Conservation (phyloP, 2,888 invertebrate genomes). For the Apotomis turbidana region DNA sequence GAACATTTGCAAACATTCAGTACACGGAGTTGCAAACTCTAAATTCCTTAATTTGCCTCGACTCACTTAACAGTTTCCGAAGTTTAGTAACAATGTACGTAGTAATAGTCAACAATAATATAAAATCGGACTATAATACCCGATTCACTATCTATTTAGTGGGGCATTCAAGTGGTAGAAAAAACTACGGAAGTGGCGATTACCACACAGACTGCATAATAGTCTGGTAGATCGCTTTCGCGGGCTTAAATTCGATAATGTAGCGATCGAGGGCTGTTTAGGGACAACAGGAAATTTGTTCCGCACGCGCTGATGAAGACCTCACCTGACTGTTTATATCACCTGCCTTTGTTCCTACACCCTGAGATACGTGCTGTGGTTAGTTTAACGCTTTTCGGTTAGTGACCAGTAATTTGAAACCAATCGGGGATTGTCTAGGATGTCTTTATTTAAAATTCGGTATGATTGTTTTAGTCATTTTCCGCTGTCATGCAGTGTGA, state of each 20-base stretch:
- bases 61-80: too few species aligned
- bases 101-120: constrained; percentile 42
- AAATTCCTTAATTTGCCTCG: too few species aligned
- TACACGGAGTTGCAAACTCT: too few species aligned
- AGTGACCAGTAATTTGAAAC: neutral
- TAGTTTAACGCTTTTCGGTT: constrained; percentile 21
- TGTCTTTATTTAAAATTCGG: too few species aligned
- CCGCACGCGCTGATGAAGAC: constrained; percentile 75
- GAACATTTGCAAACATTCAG: too few species aligned
- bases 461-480: too few species aligned
- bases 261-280: constrained; percentile 56
- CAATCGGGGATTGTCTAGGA: neutral
- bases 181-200: constrained; percentile 67
- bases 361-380: constrained; percentile 61
- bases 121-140: constrained; percentile 64
- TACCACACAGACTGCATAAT: constrained; percentile 62
- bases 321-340: constrained; percentile 56
- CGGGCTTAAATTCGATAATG: constrained; percentile 57
- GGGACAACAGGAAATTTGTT: constrained; percentile 66
- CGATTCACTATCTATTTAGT: constrained; percentile 71
- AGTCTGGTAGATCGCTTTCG: constrained; percentile 45
- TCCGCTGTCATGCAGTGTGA: too few species aligned
- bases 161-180: constrained; percentile 52
- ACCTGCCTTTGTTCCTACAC: constrained; percentile 67
- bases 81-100: too few species aligned